Conservation (phyloP, 2,888 invertebrate genomes). For the Lithophane socia region DNA sequence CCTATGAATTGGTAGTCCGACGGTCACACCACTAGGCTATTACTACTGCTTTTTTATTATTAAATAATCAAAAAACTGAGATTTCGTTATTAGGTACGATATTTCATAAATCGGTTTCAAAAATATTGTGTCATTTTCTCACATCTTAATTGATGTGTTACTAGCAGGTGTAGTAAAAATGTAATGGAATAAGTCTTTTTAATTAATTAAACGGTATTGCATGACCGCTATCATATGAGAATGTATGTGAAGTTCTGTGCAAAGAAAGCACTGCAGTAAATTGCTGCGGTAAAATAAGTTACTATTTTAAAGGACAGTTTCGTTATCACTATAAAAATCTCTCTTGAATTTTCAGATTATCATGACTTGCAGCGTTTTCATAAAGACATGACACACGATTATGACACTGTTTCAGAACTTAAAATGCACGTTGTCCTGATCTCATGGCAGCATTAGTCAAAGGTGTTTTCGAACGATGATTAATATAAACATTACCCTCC, state of each 20-base stretch:
- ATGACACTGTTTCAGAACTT: background rate
- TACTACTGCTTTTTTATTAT: too few relatives aligned
- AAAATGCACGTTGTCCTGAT: background rate
- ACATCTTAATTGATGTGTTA: background rate
- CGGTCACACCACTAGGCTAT: too few relatives aligned
- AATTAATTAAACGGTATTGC: slow-evolving; percentile 19
- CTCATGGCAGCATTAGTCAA: background rate
- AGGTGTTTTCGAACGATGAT: background rate
- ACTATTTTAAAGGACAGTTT: slow-evolving; percentile 52
- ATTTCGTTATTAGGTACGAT: slow-evolving; percentile 14
- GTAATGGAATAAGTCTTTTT: slow-evolving; percentile 23
- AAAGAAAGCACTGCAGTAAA: slow-evolving; percentile 51
- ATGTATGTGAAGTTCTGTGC: slow-evolving; percentile 43
- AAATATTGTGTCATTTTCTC: slow-evolving; percentile 19
- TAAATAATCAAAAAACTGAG: slow-evolving; percentile 42
- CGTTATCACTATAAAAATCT: slow-evolving; percentile 30
- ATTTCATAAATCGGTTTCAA: slow-evolving; percentile 30
- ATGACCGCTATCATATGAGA: slow-evolving; percentile 32
- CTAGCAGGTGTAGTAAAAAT: slow-evolving; percentile 1
- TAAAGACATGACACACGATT: background rate
- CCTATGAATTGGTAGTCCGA: too few relatives aligned
- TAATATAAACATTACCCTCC: too few relatives aligned
- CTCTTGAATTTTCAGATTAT: slow-evolving; percentile 22
- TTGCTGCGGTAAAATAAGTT: slow-evolving; percentile 49
- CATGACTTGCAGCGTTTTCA: slow-evolving; percentile 14